Conservation (phyloP, 2,113 vertebrate species). For the Sciurus niger region DNA sequence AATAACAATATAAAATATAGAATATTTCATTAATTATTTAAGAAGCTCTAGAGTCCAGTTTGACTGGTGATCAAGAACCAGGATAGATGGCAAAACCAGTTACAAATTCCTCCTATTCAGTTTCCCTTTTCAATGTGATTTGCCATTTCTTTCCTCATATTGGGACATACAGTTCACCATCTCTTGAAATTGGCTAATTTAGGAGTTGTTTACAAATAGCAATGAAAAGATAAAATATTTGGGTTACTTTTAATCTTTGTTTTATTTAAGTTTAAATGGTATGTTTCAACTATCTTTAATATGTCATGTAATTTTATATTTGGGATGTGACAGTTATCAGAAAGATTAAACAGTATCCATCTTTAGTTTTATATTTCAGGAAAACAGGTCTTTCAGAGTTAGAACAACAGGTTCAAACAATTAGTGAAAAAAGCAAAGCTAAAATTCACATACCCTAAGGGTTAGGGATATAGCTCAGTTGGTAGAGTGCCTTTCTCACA, state of each 20-base stretch:
- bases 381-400: background rate
- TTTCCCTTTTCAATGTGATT: background rate
- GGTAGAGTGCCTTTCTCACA: too few relatives aligned
- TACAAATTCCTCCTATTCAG: background rate
- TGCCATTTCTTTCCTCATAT: background rate
- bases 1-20: background rate
- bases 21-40: background rate
- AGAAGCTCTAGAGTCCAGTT: background rate
- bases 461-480: too few relatives aligned
- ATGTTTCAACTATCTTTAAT: background rate
- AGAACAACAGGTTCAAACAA: background rate
- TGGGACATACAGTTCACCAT: background rate
- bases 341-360: background rate
- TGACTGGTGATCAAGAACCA: background rate
- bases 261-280: constrained; percentile 36
- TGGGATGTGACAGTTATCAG: background rate
- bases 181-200: background rate
- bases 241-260: background rate
- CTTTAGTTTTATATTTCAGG: background rate
- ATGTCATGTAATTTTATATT: background rate
- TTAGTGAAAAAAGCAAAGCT: background rate
- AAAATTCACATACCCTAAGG: background rate
- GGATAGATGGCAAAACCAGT: background rate
- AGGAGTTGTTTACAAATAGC: background rate
- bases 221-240: background rate